Evolutionary conservation across 2,888 invertebrate species (phyloP).

Genomic region (Eupithecia pulchellata): DNA sequence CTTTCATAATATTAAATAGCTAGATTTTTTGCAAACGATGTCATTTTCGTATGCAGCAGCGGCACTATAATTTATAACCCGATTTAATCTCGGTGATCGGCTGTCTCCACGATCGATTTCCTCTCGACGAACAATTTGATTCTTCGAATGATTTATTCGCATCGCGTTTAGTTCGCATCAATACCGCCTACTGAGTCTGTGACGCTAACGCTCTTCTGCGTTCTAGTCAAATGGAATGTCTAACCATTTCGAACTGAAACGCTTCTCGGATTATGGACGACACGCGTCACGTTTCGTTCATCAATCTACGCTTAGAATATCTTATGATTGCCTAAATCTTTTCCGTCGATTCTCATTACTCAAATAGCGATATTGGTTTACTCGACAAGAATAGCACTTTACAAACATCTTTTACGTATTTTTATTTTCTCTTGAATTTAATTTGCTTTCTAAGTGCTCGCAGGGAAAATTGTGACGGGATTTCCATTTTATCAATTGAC

Average conservation of each 20-base stretch:
- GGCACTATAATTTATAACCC: constrained; percentile 49
- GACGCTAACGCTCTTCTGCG: constrained; percentile 59
- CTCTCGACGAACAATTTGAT: constrained; percentile 60
- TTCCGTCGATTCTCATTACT: constrained; percentile 13
- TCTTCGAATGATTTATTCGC: constrained; percentile 73
- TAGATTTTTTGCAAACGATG: neutral
- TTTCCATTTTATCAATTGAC: constrained; percentile 63
- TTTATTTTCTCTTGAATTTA: constrained; percentile 69
- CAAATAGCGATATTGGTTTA: constrained; percentile 54
- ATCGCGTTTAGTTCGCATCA: constrained; percentile 62
- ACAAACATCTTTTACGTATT: constrained; percentile 61
- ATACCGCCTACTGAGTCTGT: constrained; percentile 59
- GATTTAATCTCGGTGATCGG: constrained; percentile 63
- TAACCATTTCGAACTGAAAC: neutral
- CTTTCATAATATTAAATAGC: neutral
- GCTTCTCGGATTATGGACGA: neutral
- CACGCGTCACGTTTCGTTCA: constrained; percentile 13
- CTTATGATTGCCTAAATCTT: constrained; percentile 10
- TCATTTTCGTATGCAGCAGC: constrained; percentile 18
- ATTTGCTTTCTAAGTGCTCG: constrained; percentile 74
- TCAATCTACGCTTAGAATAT: constrained; percentile 5
- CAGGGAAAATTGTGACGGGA: constrained; percentile 60
- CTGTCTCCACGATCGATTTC: constrained; percentile 65
- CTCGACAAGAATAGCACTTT: constrained; percentile 67
- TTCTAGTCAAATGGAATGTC: constrained; percentile 18